Conservation (phyloP, 2,888 invertebrate genomes). For the Drymonia ruficornis region DNA sequence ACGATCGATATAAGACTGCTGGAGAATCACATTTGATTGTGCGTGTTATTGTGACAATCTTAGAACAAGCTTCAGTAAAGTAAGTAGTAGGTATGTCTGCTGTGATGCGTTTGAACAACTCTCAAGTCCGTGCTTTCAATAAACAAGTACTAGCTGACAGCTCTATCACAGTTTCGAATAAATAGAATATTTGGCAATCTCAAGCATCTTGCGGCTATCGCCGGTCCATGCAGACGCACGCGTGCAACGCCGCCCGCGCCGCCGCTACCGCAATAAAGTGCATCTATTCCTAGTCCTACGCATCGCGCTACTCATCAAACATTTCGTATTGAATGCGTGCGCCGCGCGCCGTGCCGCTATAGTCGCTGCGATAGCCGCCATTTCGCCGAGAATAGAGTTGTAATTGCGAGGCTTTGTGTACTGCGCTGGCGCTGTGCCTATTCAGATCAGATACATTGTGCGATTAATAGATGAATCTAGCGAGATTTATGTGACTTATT, state of each 20-base stretch:
- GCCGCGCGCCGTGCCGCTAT: too few species aligned
- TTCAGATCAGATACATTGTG: neutral
- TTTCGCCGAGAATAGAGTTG: neutral
- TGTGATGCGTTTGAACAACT: too few species aligned
- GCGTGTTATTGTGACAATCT: too few species aligned
- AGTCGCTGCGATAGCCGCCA: too few species aligned
- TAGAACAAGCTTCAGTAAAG: too few species aligned
- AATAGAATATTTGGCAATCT: neutral
- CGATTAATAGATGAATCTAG: neutral
- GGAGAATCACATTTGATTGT: too few species aligned
- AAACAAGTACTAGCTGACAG: neutral
- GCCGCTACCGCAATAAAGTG: neutral
- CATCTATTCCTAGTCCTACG: neutral
- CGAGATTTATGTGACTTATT: neutral
- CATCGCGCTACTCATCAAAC: neutral
- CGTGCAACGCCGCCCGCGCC: slow-evolving; percentile 1
- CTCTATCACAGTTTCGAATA: neutral
- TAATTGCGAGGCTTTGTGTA: neutral
- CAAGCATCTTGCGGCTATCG: slow-evolving; percentile 1
- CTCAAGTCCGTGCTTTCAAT: too few species aligned
- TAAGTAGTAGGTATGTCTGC: too few species aligned
- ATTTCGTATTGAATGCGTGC: neutral
- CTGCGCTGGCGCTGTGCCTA: neutral
- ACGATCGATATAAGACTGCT: too few species aligned
- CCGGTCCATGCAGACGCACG: neutral